phyloP scores from a whole-genome alignment of 2,797 vertebrate species.

The Phalloptychus januarius region DNA sequence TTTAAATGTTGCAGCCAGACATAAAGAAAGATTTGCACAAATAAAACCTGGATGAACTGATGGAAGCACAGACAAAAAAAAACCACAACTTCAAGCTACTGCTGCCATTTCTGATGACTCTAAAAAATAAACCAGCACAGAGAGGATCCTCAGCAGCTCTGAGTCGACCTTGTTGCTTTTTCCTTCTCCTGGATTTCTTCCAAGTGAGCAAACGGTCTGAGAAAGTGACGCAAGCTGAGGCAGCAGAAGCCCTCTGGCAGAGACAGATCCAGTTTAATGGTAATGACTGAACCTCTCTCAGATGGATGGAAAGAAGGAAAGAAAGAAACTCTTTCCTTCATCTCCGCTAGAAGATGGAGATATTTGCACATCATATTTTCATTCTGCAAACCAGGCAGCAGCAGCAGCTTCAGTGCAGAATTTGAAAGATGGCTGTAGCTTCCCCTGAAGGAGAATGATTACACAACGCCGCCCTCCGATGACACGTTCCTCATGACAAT shows the following conservation, averaged over 20 bases:
- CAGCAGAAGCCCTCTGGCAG: constrained; percentile 14
- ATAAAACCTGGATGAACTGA: background rate
- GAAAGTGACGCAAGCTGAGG: constrained; percentile 27
- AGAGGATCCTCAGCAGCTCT: constrained; percentile 3
- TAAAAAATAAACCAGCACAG: background rate
- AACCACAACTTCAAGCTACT: background rate
- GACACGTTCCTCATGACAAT: constrained; percentile 51
- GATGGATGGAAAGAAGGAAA: background rate
- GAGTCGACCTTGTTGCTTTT: constrained; percentile 12
- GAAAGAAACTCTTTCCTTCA: background rate
- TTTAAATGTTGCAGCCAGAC: background rate
- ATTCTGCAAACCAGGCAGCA: constrained; percentile 23
- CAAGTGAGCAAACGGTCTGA: constrained; percentile 34
- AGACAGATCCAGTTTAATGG: constrained; percentile 24
- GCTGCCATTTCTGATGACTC: background rate
- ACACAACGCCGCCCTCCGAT: constrained; percentile 36
- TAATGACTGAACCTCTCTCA: constrained; percentile 27
- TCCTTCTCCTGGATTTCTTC: constrained; percentile 19
- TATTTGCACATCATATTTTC: constrained; percentile 33
- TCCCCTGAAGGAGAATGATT: constrained; percentile 40
- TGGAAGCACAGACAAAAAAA: background rate
- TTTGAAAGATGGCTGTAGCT: constrained; percentile 44
- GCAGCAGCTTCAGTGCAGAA: constrained; percentile 35
- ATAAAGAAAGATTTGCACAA: background rate
- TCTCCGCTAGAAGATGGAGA: background rate